Evolutionary conservation across 30 jellyfish, hydroid and myxozoan species (phyloP).

Genomic region (Sanderia malayensis): DNA sequence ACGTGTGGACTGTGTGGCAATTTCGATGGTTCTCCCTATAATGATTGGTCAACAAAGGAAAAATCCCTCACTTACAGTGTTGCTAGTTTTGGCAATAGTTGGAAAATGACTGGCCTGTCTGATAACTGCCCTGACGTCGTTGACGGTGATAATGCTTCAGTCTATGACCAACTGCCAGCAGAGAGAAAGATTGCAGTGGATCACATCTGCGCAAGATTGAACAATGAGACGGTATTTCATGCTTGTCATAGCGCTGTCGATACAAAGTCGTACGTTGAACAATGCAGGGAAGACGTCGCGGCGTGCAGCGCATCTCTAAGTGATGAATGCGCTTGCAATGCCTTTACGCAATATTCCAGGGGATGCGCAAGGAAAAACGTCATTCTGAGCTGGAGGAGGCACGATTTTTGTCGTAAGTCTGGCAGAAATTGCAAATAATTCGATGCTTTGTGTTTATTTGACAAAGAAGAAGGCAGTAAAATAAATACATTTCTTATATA

Average conservation of each 20-base stretch:
- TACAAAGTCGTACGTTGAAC: slow-evolving; percentile 23
- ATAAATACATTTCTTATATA: too few species aligned
- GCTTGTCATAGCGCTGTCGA: slow-evolving; percentile 40
- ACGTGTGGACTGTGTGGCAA: slow-evolving; percentile 94
- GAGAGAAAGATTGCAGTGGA: slow-evolving; percentile 6
- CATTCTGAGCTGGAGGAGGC: slow-evolving; percentile 56
- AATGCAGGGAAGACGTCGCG: slow-evolving; percentile 62
- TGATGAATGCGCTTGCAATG: slow-evolving; percentile 52
- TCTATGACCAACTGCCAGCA: neutral
- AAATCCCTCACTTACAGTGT: slow-evolving; percentile 37
- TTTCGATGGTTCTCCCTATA: slow-evolving; percentile 55
- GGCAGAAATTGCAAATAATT: neutral
- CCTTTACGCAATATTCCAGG: slow-evolving; percentile 75
- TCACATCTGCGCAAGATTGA: slow-evolving; percentile 35
- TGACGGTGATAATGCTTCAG: slow-evolving; percentile 22
- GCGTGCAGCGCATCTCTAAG: slow-evolving; percentile 15
- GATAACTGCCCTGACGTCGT: slow-evolving; percentile 51
- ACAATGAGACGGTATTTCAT: slow-evolving; percentile 6
- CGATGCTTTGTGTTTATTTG: too few species aligned
- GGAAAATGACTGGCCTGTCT: slow-evolving; percentile 63
- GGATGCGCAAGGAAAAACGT: slow-evolving; percentile 50
- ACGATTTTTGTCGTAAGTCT: slow-evolving; percentile 60
- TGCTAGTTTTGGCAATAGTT: slow-evolving; percentile 54
- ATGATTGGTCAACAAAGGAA: slow-evolving; percentile 36
- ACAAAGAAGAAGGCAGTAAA: too few species aligned